Evolutionary conservation across 2,113 vertebrate genomes (phyloP), one percentile per base, ranked within the genome.

Genomic region (Laticauda colubrina): DNA sequence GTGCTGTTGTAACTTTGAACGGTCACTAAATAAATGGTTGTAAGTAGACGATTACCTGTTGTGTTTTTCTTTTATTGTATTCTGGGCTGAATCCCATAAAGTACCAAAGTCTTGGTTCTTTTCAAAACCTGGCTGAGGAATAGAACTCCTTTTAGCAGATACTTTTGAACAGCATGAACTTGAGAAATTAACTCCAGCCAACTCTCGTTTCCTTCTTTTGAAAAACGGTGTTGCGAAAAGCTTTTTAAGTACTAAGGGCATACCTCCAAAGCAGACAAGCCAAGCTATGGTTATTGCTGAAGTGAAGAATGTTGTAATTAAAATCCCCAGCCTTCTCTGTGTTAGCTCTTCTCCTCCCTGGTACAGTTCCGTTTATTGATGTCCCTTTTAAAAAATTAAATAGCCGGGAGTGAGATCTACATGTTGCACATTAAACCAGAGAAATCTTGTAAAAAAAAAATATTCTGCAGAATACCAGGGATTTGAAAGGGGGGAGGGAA

Each of bases 361-460:
- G 90, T 85, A 55, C 93, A 94, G 91, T 94, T 96, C 95, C 94
- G 94, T 92, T 95, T 96, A 95, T 94, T 23, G 90, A 15, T 95
- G 95, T 95, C 94, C 92, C 87, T 11, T 95, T 14, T 95, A 95
- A 97, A 96, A 97, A 96, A 97, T 97, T 90, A 96, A 97, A 95
- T 94, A 96, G 95, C 96, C 95, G 56, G 93, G 89, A 97, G 97
- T 94, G 95, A 96, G 96, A 96, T 95, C 95, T 96, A 93, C 96
- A 89, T 92, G 94, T 96, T 75, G 94, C 93, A 94, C 95, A 97
- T 95, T 93, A 92, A 95, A 96, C 95, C 94, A 96, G 94, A 95
- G 95, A 95, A 96, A 95, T 95, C 94, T 96, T 93, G 57, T 97
- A 61, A 94, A 96, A 97, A 97, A 96, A 95, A 96, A 96, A 93